These are phyloP conservation scores for Engraulis encrasicolus DNA, from an alignment of 2,113 vertebrate genomes.

Conservation along the genomic window DNA sequence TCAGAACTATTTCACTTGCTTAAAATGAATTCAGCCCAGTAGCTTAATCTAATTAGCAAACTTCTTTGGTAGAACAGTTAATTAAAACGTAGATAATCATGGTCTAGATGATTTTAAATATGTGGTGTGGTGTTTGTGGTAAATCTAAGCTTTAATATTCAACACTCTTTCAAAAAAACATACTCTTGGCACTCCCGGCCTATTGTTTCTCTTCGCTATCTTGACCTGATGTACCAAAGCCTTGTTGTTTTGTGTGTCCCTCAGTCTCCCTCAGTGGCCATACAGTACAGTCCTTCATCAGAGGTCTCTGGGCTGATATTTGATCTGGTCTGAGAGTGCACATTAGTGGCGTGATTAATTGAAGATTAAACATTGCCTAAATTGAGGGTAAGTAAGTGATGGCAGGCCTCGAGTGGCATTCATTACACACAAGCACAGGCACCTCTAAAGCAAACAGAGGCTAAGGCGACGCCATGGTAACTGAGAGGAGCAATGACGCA, in stretches of 20 bases:
- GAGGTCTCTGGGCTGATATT: not conserved
- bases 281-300: not conserved
- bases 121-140: too few species aligned
- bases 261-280: not conserved
- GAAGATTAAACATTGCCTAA: slow-evolving; percentile 27
- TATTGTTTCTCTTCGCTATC: not conserved
- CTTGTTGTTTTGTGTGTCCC: not conserved
- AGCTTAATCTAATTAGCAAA: too few species aligned
- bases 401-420: slow-evolving; percentile 14
- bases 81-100: too few species aligned
- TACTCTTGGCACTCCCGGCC: not conserved
- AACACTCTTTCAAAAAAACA: not conserved
- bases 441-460: slow-evolving; percentile 14
- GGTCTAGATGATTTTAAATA: too few species aligned
- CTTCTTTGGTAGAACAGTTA: too few species aligned
- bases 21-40: too few species aligned
- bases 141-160: too few species aligned
- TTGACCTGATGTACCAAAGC: not conserved
- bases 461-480: not conserved
- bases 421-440: slow-evolving; percentile 25
- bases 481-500: not conserved
- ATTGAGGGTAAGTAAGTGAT: slow-evolving; percentile 17
- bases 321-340: not conserved
- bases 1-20: too few species aligned
- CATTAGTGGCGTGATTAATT: slow-evolving; percentile 22